Base-by-base conservation (phyloP, 2,888 invertebrate species). In the Mimas tiliae region DNA sequence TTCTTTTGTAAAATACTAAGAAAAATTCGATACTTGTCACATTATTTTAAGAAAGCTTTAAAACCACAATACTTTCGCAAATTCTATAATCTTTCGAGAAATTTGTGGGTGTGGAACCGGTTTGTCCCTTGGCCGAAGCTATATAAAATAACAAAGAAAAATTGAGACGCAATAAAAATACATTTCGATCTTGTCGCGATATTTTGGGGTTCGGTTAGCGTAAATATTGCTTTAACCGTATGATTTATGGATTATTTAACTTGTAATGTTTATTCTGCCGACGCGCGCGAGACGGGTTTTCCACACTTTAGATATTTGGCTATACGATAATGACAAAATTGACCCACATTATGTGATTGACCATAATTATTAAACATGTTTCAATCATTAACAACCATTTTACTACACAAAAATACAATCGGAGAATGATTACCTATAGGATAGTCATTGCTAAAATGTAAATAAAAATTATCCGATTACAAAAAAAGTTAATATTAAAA, bases 211-310 rank as follows among this genome's bases (percentile, higher is more conserved):
- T 76, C 71, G 71, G 76, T 70, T 83, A 85, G 82, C 70, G 82
- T 84, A 88, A 89, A 90, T 88, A 87, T 89, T 87, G 79, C 79
- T 83, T 73, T 78, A 81, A 79, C 78, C 78, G 70, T 70, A 76
- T 86, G 87, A 87, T 90, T 89, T 86, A 89, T 88, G 81, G 78
- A 83, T 85, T 85, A 84, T 86, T 86, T 82, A 78, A 83, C 81
- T 82, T 81, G 78, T 75, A 78, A 76, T 83, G 84, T 86, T 85
- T 84, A 80, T 76, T 67, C 68, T 71, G 71, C 7, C 62, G 45
- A 14, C 27, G 27, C 27, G 27, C 2, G 38, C 3, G 34, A 42
- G n/a, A n/a, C 33, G 19, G 14, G 33, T 42, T 58, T 21, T 62
- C 62, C 11, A 52, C 51, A 58, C 38, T 12, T 58, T 52, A 19